A percentile compares a stretch with the other conserved stretches of the same genome.
Evolutionary conservation across 2,797 vertebrate genomes (phyloP).

Genomic region (Clamator glandarius): DNA sequence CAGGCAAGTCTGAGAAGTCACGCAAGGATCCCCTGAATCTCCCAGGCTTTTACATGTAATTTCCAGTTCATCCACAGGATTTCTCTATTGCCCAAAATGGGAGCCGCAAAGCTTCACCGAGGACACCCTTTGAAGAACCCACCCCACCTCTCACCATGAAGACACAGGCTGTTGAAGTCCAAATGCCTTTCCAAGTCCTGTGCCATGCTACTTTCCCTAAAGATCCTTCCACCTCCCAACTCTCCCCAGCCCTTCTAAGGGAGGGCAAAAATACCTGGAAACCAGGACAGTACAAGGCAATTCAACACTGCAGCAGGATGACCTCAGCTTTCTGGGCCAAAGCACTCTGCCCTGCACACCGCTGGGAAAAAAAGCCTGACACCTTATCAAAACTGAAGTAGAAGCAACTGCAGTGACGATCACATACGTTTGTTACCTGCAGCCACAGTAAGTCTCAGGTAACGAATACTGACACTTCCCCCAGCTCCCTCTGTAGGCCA

Average conservation of each 20-base stretch:
- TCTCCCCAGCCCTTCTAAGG: background rate
- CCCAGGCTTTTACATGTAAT: background rate
- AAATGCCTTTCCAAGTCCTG: background rate
- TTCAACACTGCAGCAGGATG: background rate
- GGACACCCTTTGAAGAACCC: background rate
- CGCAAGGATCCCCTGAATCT: background rate
- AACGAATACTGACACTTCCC: fast-evolving
- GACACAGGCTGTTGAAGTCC: background rate
- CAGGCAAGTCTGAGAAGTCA: background rate
- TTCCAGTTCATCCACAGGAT: background rate
- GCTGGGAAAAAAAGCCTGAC: background rate
- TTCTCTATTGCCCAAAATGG: background rate
- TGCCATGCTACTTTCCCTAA: background rate
- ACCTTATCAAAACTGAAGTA: background rate
- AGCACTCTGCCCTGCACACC: background rate
- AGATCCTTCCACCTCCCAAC: background rate
- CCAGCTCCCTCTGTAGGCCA: background rate
- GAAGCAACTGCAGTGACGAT: background rate
- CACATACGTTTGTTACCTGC: background rate
- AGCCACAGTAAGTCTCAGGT: background rate
- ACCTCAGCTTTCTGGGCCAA: background rate
- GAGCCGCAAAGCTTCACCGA: background rate
- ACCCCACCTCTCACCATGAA: background rate
- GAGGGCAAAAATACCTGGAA: background rate
- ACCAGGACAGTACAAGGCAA: fast-evolving